Evolutionary conservation across 2,797 vertebrate genomes (phyloP).

Genomic region (Tympanoctomys barrerae): DNA sequence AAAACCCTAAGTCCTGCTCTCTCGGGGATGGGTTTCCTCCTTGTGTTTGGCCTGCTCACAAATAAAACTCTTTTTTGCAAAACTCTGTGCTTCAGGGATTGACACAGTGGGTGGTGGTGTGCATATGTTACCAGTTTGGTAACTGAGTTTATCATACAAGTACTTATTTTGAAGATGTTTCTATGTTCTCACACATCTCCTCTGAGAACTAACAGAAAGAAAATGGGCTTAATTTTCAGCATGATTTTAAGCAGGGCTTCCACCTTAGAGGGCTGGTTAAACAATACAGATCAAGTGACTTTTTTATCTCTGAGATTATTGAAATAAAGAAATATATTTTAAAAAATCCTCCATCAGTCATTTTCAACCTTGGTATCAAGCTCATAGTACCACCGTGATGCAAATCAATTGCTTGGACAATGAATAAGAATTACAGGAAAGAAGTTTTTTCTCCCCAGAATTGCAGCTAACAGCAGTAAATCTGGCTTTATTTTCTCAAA

Average conservation of each 20-base stretch:
- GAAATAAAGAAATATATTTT: not conserved
- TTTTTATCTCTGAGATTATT: not conserved
- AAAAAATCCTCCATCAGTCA: not conserved
- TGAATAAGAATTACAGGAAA: not conserved
- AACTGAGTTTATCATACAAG: not conserved
- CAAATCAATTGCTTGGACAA: not conserved
- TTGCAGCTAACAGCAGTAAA: not conserved
- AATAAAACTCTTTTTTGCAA: not conserved
- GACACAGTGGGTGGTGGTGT: not conserved
- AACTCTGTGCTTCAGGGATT: not conserved
- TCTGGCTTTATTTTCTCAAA: not conserved
- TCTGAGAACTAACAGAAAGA: not conserved
- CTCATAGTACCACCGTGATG: not conserved
- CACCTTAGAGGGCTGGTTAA: not conserved
- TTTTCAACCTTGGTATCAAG: not conserved
- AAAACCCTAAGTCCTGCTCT: not conserved
- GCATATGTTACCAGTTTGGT: not conserved
- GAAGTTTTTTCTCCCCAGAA: not conserved
- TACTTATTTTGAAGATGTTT: not conserved
- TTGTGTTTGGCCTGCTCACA: too few relatives aligned
- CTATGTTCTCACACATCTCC: not conserved
- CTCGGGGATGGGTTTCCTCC: not conserved
- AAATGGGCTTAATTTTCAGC: not conserved
- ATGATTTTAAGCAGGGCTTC: not conserved
- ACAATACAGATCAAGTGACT: not conserved